Evolutionary conservation across 2,797 vertebrate genomes (phyloP).

Genomic region (Setipinna tenuifilis): DNA sequence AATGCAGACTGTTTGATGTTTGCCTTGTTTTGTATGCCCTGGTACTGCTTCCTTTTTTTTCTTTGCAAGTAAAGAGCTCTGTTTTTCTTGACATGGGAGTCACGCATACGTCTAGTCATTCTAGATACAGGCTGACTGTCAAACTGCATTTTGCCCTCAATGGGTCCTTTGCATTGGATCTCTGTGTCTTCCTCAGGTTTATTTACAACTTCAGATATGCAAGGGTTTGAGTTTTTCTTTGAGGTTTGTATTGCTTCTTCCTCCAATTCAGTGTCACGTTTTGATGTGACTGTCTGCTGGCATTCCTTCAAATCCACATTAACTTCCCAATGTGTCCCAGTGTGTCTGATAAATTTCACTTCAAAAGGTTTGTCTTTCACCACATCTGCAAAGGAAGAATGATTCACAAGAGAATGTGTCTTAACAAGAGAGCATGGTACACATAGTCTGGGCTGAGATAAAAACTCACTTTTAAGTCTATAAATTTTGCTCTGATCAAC

Average conservation of each 20-base stretch:
- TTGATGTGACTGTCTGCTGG: constrained; percentile 21
- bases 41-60: neutral
- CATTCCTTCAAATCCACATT: constrained; percentile 67
- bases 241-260: constrained; percentile 4
- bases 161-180: neutral
- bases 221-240: neutral
- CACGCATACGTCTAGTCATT: neutral
- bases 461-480: constrained; percentile 68
- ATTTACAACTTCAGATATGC: neutral
- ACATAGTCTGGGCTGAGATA: constrained; percentile 76
- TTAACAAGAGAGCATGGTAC: constrained; percentile 76
- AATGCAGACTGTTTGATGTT: neutral
- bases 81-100: neutral
- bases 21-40: neutral
- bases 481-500: constrained; percentile 72
- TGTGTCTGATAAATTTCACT: constrained; percentile 77
- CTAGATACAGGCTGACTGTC: neutral
- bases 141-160: neutral
- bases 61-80: neutral
- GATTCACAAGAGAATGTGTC: constrained; percentile 51
- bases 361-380: constrained; percentile 69
- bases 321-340: constrained; percentile 77
- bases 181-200: neutral
- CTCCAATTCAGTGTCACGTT: constrained; percentile 31
- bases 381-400: constrained; percentile 66